phyloP scores from a whole-genome alignment of 2,113 vertebrate genomes.

The Serilophus lunatus region DNA sequence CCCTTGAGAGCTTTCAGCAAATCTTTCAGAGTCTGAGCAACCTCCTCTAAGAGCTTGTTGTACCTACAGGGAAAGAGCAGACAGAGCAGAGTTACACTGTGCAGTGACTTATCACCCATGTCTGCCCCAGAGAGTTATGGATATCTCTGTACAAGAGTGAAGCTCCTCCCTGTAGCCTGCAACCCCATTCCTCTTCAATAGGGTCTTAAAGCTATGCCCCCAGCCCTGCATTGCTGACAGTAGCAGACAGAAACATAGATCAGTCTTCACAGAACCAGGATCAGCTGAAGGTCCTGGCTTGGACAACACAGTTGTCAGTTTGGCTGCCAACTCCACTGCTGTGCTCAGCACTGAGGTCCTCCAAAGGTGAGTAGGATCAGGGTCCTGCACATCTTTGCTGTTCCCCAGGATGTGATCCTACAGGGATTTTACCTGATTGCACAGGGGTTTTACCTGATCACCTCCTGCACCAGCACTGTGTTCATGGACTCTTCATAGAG shows the following conservation, averaged over 20 bases:
- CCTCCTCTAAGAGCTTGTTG: conserved; percentile 82
- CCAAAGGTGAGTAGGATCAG: neutral
- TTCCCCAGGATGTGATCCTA: neutral
- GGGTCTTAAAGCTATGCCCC: neutral
- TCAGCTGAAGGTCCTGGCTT: neutral
- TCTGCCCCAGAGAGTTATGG: neutral
- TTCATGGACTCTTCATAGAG: conserved; percentile 94
- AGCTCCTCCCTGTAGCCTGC: neutral
- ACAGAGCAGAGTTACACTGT: neutral
- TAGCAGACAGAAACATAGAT: neutral
- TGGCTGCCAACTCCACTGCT: neutral
- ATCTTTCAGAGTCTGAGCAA: conserved; percentile 79
- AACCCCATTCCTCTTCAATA: neutral
- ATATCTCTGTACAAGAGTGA: neutral
- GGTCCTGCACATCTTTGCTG: neutral
- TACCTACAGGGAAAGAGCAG: conserved; percentile 73
- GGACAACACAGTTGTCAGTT: neutral
- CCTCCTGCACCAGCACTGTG: conserved; percentile 89
- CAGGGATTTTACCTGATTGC: too few relatives aligned
- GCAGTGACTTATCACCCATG: accelerated
- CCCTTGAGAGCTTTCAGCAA: conserved; percentile 88
- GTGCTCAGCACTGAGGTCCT: neutral
- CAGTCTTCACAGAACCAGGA: neutral
- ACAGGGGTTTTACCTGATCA: conserved; percentile 87
- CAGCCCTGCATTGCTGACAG: neutral